These are phyloP conservation scores for Scaptomyza graminum DNA, from an alignment of 1,140 invertebrate species.

Conservation along the genomic window DNA sequence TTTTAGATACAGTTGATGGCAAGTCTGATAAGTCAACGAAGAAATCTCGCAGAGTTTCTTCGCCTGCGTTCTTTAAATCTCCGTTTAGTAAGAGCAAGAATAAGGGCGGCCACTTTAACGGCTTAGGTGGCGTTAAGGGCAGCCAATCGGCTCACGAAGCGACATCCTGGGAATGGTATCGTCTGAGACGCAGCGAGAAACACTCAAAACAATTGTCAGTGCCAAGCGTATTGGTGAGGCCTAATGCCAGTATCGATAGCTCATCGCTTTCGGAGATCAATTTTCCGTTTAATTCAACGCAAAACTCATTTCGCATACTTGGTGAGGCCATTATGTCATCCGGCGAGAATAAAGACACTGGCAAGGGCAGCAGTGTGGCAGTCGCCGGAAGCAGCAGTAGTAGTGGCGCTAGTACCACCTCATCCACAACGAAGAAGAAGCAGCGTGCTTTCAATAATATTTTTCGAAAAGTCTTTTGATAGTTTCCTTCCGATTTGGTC, in stretches of 20 bases:
- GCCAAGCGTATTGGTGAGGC: conserved; percentile 35
- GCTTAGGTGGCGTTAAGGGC: conserved; percentile 44
- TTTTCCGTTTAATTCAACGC: conserved; percentile 60
- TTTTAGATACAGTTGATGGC: conserved; percentile 69
- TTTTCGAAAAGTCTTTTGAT: conserved; percentile 82
- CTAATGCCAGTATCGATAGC: conserved; percentile 65
- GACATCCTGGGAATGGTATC: conserved; percentile 84
- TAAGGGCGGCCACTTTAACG: conserved; percentile 55
- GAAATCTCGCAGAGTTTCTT: conserved; percentile 85
- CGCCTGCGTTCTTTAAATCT: conserved; percentile 87
- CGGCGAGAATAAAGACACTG: conserved; percentile 51
- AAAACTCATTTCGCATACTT: conserved; percentile 79
- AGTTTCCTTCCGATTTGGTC: background rate
- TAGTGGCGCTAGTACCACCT: conserved; percentile 65
- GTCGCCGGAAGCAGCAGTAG: conserved; percentile 54
- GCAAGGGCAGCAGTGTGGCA: conserved; percentile 27
- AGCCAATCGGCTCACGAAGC: conserved; percentile 74
- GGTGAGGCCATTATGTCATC: conserved; percentile 73
- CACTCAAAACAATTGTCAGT: conserved; percentile 40
- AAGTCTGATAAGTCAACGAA: conserved; percentile 75
- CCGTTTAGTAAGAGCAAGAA: conserved; percentile 84
- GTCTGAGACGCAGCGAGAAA: conserved; percentile 64
- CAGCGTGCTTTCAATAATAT: conserved; percentile 77
- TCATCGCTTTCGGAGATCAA: conserved; percentile 76
- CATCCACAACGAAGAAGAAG: conserved; percentile 79